Evolutionary conservation across 2,113 vertebrate genomes (phyloP).

Genomic region (Callipepla californica): DNA sequence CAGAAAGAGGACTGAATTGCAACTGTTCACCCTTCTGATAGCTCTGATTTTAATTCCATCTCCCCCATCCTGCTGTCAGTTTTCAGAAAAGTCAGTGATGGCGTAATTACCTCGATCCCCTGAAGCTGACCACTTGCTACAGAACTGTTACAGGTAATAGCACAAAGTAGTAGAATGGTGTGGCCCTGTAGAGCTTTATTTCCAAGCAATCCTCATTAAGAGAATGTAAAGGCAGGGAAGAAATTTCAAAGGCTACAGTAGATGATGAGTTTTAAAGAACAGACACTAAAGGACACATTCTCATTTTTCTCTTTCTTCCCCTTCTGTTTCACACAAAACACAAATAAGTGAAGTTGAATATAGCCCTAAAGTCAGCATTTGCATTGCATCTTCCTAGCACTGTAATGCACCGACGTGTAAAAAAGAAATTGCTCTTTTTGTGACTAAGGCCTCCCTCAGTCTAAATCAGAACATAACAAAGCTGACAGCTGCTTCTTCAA

Average conservation of each 20-base stretch:
- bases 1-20: background rate
- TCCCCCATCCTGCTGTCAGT: background rate
- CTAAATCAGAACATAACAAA: background rate
- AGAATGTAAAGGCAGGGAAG: background rate
- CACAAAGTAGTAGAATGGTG: background rate
- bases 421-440: conserved; percentile 27
- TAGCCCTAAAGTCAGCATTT: background rate
- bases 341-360: background rate
- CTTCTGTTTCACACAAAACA: background rate
- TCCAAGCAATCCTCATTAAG: fast-evolving
- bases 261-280: background rate
- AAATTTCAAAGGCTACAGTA: background rate
- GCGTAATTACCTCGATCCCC: background rate
- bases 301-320: background rate
- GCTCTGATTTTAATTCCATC: background rate
- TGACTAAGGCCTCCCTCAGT: background rate
- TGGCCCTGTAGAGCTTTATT: background rate
- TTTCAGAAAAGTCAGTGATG: background rate
- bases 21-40: background rate
- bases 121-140: background rate
- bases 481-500: conserved; percentile 8
- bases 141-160: background rate
- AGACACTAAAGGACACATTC: background rate
- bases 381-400: background rate
- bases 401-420: background rate